Percentiles rank a stretch among this genome's conserved stretches.
Evolutionary conservation across 2,113 vertebrate species (phyloP).

Genomic region (Hippocampus mohnikei): DNA sequence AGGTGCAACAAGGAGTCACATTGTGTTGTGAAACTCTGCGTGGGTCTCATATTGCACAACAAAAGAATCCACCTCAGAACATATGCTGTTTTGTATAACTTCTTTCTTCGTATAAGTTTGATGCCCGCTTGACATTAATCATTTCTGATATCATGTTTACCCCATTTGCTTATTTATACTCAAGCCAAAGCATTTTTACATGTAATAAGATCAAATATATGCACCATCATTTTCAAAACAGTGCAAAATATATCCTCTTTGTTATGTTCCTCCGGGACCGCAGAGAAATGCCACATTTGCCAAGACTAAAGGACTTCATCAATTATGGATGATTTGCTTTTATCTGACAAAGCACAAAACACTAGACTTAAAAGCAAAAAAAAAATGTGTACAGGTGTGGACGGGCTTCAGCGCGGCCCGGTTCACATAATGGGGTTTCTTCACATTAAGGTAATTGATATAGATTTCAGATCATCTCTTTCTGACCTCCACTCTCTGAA

Average conservation of each 20-base stretch:
- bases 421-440: conserved; percentile 6
- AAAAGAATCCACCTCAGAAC: background rate
- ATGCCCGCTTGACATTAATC: conserved; percentile 8
- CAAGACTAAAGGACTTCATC: conserved; percentile 11
- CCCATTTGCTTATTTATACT: background rate
- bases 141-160: background rate
- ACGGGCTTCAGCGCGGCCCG: conserved; percentile 3
- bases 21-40: background rate
- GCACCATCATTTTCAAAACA: background rate
- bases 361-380: background rate
- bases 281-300: conserved; percentile 4
- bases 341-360: conserved; percentile 4
- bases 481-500: conserved; percentile 25
- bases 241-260: background rate
- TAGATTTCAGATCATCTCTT: conserved; percentile 16
- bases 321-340: conserved; percentile 17
- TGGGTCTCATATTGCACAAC: background rate
- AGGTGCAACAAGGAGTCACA: background rate
- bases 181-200: too few relatives aligned
- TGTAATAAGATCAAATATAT: too few relatives aligned
- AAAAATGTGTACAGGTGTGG: background rate
- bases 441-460: conserved; percentile 12
- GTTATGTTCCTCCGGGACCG: background rate
- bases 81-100: conserved; percentile 12
- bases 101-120: background rate